These are phyloP conservation scores for Eupithecia exiguata DNA, from an alignment of 2,888 invertebrate genomes.

Conservation along the genomic window DNA sequence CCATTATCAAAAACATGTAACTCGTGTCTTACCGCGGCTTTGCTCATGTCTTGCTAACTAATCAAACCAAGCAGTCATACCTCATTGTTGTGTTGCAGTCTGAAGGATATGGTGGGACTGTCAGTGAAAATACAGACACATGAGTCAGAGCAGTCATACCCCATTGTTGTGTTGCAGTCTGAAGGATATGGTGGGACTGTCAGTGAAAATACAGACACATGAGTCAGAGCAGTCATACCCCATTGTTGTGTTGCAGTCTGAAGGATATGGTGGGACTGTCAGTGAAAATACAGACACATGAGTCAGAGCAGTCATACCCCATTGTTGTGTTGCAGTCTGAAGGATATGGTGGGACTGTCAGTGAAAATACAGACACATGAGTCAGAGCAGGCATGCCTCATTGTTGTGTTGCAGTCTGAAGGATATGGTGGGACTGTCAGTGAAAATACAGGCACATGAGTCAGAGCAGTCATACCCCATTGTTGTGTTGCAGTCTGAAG, in stretches of 20 bases:
- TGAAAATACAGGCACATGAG: no score
- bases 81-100: not conserved
- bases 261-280: not conserved
- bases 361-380: not conserved
- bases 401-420: not conserved
- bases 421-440: not conserved
- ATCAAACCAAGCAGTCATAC: not conserved
- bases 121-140: not conserved
- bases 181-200: not conserved
- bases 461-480: no score
- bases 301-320: not conserved
- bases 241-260: not conserved
- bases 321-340: not conserved
- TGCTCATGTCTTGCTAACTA: not conserved
- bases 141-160: not conserved
- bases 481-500: not conserved
- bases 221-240: not conserved
- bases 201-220: not conserved
- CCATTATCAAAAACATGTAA: not conserved
- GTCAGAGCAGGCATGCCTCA: not conserved
- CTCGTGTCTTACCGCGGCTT: not conserved
- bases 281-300: not conserved
- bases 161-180: not conserved
- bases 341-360: not conserved
- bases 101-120: not conserved